A percentile compares a stretch with the other conserved stretches of the same genome.
phyloP scores from a whole-genome alignment of 1,140 invertebrate species.

The Mercenaria mercenaria region DNA sequence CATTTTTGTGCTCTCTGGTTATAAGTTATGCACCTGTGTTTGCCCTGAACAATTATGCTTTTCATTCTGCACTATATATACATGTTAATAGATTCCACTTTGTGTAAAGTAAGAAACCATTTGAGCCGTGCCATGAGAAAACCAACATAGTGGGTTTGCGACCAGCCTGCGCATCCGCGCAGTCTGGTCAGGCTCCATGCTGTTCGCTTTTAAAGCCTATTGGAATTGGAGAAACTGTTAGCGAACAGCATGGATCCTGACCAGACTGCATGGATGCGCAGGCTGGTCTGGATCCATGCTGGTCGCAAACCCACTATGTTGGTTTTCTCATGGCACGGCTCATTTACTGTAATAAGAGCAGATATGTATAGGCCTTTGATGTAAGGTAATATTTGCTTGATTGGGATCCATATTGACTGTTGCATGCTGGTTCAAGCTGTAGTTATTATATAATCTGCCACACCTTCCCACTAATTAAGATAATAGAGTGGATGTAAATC shows the following conservation, averaged over 20 bases:
- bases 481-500: not conserved
- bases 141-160: too few species aligned
- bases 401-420: not conserved
- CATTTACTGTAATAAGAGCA: slow-evolving; percentile 6
- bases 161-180: too few species aligned
- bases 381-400: slow-evolving; percentile 22
- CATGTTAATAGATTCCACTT: not conserved
- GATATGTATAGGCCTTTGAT: not conserved
- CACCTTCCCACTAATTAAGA: not conserved
- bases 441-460: slow-evolving; percentile 1
- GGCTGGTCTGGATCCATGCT: too few species aligned
- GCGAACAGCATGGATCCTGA: too few species aligned
- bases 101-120: not conserved
- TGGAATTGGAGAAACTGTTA: too few species aligned
- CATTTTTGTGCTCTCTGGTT: not conserved
- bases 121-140: too few species aligned
- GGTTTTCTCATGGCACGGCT: too few species aligned
- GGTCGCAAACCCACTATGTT: too few species aligned
- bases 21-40: not conserved
- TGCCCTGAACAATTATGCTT: not conserved
- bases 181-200: too few species aligned
- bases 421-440: not conserved
- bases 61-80: not conserved
- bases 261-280: too few species aligned
- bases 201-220: too few species aligned